Evolutionary conservation across 2,797 vertebrate species (phyloP).

Genomic region (Pterois miles): DNA sequence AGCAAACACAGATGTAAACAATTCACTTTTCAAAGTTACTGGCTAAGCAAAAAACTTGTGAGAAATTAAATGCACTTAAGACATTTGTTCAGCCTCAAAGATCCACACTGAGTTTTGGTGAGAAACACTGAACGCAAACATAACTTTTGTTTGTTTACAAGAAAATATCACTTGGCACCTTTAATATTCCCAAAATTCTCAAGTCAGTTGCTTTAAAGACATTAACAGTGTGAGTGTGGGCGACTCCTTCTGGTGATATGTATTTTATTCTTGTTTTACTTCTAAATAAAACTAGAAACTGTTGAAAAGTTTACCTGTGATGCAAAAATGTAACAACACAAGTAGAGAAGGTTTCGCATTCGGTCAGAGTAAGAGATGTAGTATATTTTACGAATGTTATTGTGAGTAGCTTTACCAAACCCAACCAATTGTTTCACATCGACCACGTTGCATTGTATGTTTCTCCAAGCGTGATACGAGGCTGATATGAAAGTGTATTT

Average conservation of each 20-base stretch:
- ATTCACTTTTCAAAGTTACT: background rate
- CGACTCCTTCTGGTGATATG: background rate
- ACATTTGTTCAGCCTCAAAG: background rate
- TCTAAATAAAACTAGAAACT: background rate
- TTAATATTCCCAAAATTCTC: background rate
- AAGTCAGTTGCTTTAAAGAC: background rate
- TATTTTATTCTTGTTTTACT: background rate
- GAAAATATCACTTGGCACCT: background rate
- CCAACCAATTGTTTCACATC: too few relatives aligned
- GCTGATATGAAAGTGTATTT: too few relatives aligned
- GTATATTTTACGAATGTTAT: too few relatives aligned
- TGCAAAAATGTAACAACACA: background rate
- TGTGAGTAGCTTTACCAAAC: too few relatives aligned
- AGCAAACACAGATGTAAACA: background rate
- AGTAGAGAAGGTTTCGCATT: background rate
- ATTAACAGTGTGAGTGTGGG: background rate
- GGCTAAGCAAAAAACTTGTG: background rate
- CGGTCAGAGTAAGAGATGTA: too few relatives aligned
- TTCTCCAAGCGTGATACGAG: too few relatives aligned
- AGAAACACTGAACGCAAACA: background rate
- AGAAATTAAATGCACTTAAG: background rate
- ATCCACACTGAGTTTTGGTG: background rate
- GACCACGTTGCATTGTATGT: too few relatives aligned
- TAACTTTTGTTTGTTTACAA: background rate
- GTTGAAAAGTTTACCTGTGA: background rate